Evolutionary conservation across 1,140 invertebrate genomes (phyloP).

Genomic region (Drosophila seguyi): DNA sequence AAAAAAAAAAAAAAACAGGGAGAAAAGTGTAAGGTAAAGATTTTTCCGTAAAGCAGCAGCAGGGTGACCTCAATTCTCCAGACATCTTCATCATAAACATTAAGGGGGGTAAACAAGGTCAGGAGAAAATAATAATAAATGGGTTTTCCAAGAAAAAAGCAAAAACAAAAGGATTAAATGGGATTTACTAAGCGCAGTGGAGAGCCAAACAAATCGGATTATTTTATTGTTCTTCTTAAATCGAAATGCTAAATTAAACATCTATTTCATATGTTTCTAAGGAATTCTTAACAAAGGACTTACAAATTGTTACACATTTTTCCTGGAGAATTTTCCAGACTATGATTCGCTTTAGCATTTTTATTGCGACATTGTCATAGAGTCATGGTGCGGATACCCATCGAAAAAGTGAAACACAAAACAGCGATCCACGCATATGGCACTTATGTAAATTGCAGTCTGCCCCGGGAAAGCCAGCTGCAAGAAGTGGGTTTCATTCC

Average conservation of each 20-base stretch:
- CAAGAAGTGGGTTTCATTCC: conserved; percentile 1
- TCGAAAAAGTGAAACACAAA: conserved; percentile 38
- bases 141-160: conserved; percentile 12
- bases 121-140: conserved; percentile 59
- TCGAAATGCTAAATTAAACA: not conserved
- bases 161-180: conserved; percentile 1
- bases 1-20: conserved; percentile 17
- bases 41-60: conserved; percentile 1
- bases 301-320: conserved; percentile 15
- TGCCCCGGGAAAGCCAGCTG: conserved; percentile 1
- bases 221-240: not conserved
- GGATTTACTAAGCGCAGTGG: not conserved
- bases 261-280: not conserved
- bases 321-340: conserved; percentile 5
- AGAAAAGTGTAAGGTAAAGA: conserved; percentile 12
- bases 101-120: conserved; percentile 43
- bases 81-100: conserved; percentile 50
- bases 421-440: conserved; percentile 44
- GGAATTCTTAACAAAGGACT: not conserved
- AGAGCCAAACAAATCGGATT: not conserved
- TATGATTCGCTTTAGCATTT: conserved; percentile 5
- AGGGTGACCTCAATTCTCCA: conserved; percentile 39
- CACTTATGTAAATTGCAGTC: conserved; percentile 61
- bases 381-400: conserved; percentile 11
- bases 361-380: conserved; percentile 21